Evolutionary conservation across 1,140 invertebrate genomes (phyloP), one percentile per base, ranked within the genome.

Genomic region (Macrocentrus cingulum): DNA sequence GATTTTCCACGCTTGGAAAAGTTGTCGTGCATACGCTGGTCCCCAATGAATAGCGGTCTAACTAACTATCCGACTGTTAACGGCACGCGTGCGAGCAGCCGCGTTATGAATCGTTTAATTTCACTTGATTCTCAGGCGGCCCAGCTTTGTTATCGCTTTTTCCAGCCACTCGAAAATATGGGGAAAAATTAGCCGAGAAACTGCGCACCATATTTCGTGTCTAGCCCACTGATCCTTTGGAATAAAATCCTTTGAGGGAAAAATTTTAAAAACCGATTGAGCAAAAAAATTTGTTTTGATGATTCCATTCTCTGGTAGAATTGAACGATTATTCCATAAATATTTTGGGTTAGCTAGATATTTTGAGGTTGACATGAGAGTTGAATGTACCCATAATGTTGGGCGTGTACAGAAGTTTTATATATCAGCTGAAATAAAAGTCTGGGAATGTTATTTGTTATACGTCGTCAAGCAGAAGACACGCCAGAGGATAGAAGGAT

Each of bases 91-190:
- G 61, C 48, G 45, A 60, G 32, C 60, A 58, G n/a, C 56, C 61
- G 60, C 60, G 63, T 69, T 70, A 67, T 61, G 66, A 70, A 70
- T 70, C 67, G 67, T 65, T 69, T 63, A 66, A 70, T 67, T 69
- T 62, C 68, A 68, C 64, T 64, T 54, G 57, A 65, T 65, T 67
- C 64, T 66, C 56, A 52, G 32, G 20, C 39, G 32, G 52, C 32
- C 49, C 50, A 36, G 32, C 32, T 29, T 29, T 51, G 23, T 36
- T 53, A 20, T 39, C 15, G 13, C 19, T 20, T 46, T 25, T 25
- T 46, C 22, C 36, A 20, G 25, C 4, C 4, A 9, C 25, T 29
- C 25, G 25, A 9, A 29, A 29, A n/a, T n/a, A n/a, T n/a, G n/a
- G n/a, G n/a, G n/a, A n/a, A n/a, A n/a, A n/a, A n/a, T n/a, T n/a